phyloP scores from a whole-genome alignment of 2,113 vertebrate species.

The Egretta garzetta region DNA sequence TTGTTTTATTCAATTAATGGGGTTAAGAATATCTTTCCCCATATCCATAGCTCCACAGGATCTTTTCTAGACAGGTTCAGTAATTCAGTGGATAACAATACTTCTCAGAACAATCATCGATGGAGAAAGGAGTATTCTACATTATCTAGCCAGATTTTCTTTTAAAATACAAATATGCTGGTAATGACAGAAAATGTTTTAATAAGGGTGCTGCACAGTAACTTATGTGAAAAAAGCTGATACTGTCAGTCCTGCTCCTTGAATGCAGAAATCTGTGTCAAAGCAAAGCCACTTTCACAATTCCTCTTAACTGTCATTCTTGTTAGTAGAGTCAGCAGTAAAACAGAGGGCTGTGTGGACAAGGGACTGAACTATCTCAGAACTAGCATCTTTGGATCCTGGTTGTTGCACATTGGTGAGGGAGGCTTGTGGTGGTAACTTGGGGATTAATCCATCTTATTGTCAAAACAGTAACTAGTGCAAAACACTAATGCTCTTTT shows the following conservation, averaged over 20 bases:
- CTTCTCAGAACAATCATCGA: background rate
- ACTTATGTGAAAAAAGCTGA: background rate
- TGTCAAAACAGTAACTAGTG: background rate
- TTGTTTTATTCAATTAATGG: background rate
- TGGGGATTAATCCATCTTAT: background rate
- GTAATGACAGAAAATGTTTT: background rate
- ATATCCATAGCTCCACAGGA: background rate
- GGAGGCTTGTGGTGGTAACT: background rate
- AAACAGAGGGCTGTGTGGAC: rapidly evolving
- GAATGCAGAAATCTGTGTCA: background rate
- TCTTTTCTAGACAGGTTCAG: background rate
- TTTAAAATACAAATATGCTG: background rate
- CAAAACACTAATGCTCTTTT: background rate
- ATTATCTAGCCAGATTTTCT: background rate
- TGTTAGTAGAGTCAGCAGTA: background rate
- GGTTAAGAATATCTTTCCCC: background rate
- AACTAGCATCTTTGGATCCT: background rate
- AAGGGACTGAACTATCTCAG: background rate
- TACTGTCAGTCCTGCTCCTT: background rate
- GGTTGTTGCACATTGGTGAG: rapidly evolving
- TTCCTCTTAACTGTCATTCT: background rate
- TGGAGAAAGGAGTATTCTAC: background rate
- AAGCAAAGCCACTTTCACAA: background rate
- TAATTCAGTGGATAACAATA: background rate
- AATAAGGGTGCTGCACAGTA: background rate